These are phyloP conservation scores for Gadopsis marmoratus DNA, from an alignment of 2,797 vertebrate species.

Conservation along the genomic window DNA sequence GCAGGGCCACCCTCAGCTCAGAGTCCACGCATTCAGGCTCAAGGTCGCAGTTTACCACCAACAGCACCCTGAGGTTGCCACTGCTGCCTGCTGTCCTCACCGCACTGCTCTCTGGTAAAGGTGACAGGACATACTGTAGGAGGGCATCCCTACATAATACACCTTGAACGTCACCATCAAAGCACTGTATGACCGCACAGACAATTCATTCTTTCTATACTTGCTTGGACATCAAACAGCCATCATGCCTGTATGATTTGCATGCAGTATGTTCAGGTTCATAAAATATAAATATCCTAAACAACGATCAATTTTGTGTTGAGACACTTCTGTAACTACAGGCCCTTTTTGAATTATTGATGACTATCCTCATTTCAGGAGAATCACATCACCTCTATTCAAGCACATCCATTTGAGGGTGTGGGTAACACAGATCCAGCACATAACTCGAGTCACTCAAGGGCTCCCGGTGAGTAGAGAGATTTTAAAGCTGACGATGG, in stretches of 20 bases:
- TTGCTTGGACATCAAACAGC: slow-evolving; percentile 3
- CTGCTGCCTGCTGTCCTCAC: slow-evolving; percentile 79
- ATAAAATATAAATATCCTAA: slow-evolving; percentile 34
- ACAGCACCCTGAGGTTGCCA: slow-evolving; percentile 85
- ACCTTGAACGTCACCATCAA: slow-evolving; percentile 8
- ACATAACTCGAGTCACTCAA: neutral
- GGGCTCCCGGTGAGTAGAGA: slow-evolving; percentile 19
- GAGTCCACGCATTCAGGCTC: slow-evolving; percentile 88
- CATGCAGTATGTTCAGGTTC: neutral
- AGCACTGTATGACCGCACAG: neutral
- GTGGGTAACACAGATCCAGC: slow-evolving; percentile 31
- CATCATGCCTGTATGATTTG: neutral
- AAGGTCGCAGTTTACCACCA: slow-evolving; percentile 95
- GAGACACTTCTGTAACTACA: slow-evolving; percentile 28
- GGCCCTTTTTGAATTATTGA: slow-evolving; percentile 35
- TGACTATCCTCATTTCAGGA: slow-evolving; percentile 26
- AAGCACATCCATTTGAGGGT: slow-evolving; percentile 17
- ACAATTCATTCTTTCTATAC: neutral
- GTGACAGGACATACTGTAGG: neutral
- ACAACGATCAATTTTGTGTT: slow-evolving; percentile 35
- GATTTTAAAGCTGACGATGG: slow-evolving; percentile 15
- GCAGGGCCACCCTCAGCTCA: slow-evolving; percentile 91
- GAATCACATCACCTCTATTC: neutral
- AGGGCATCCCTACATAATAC: neutral
- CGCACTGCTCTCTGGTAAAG: slow-evolving; percentile 83